These are phyloP conservation scores for Brachionus rubens DNA, from an alignment of 1,140 invertebrate species.

Conservation along the genomic window DNA sequence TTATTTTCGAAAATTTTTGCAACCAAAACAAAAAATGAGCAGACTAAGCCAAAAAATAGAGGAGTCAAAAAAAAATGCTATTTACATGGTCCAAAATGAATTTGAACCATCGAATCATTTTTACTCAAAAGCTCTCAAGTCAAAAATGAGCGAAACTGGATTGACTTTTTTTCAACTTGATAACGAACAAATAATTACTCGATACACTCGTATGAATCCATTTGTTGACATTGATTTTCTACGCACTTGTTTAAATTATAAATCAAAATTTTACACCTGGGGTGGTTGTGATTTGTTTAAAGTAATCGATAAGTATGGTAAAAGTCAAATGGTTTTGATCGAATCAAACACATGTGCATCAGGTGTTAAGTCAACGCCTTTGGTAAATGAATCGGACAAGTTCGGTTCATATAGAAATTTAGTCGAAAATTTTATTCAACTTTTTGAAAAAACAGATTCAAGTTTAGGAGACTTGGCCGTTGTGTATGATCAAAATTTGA, in stretches of 20 bases:
- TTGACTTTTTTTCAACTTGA: not conserved
- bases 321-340: slow-evolving; percentile 18
- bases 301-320: not conserved
- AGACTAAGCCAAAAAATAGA: slow-evolving; percentile 17
- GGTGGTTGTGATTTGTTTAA: slow-evolving; percentile 20
- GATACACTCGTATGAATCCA: slow-evolving; percentile 4
- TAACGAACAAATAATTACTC: slow-evolving; percentile 3
- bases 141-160: not conserved
- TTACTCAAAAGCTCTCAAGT: not conserved
- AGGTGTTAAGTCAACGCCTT: slow-evolving; percentile 13
- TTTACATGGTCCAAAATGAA: not conserved
- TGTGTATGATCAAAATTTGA: slow-evolving; percentile 28
- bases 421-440: not conserved
- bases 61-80: not conserved
- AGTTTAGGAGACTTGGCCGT: not conserved
- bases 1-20: too few species aligned
- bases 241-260: not conserved
- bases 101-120: slow-evolving; percentile 2
- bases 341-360: slow-evolving; percentile 18
- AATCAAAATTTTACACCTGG: slow-evolving; percentile 18
- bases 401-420: not conserved
- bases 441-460: not conserved
- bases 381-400: not conserved
- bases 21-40: slow-evolving; percentile 1
- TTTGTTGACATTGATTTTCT: not conserved